A percentile compares a stretch with the other conserved stretches of the same genome.
Conservation (phyloP, 2,113 vertebrate genomes). For the Brachyhypopomus occidentalis region DNA sequence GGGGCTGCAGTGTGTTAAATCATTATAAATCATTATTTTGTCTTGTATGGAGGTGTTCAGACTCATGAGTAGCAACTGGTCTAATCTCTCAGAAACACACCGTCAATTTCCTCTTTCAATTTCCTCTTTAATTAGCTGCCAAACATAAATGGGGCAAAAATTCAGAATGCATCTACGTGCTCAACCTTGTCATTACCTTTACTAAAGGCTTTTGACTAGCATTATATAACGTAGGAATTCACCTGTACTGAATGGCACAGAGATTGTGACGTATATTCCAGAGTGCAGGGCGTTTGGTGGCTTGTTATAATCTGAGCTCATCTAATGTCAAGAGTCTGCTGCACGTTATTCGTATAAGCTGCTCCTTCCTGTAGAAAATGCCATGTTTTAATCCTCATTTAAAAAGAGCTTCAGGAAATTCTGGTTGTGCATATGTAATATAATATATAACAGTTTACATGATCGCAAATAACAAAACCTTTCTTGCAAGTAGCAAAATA, state of each 20-base stretch:
- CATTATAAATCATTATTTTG: too few species aligned
- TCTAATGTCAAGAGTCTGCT: slow-evolving; percentile 61
- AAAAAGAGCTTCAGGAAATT: slow-evolving; percentile 55
- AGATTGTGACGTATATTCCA: slow-evolving; percentile 36
- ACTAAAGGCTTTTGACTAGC: slow-evolving; percentile 57
- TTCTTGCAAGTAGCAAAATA: not conserved
- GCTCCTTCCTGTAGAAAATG: slow-evolving; percentile 54
- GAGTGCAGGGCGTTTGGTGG: slow-evolving; percentile 12
- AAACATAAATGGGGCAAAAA: not conserved
- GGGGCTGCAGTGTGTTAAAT: too few species aligned
- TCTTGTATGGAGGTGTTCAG: not conserved
- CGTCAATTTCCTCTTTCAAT: not conserved
- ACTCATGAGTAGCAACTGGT: not conserved
- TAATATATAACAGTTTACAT: too few species aligned
- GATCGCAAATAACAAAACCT: too few species aligned
- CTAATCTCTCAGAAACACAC: not conserved
- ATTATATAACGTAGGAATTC: slow-evolving; percentile 40
- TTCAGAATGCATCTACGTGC: not conserved
- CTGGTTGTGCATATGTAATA: too few species aligned
- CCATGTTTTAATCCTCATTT: slow-evolving; percentile 59
- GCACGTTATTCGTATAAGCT: not conserved
- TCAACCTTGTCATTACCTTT: slow-evolving; percentile 44
- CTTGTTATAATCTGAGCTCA: slow-evolving; percentile 29
- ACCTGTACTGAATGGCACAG: not conserved
- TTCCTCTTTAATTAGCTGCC: slow-evolving; percentile 18